Base-by-base conservation (phyloP, 2,113 vertebrate genomes). In the Megaceryle torquata region DNA sequence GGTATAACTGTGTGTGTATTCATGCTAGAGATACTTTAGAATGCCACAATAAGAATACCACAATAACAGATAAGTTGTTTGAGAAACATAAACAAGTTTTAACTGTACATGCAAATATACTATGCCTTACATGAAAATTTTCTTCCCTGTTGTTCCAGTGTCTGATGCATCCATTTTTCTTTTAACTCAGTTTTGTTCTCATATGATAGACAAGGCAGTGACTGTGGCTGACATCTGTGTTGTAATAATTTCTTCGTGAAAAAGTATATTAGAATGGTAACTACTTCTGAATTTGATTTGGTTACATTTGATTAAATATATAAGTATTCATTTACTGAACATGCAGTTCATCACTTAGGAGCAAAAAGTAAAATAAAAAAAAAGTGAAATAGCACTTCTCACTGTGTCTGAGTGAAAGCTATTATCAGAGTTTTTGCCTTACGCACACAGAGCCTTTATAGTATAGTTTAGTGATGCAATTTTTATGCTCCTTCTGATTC, bases 1-100 rank as follows among this genome's bases (percentile, higher is more conserved):
- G 99, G 99, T 99, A 98, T 91, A 57, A 13, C 48, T 22, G 7
- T 25, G 64, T 16, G 29, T 65, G 4, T 33, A 11, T 51, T 26
- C 1, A 2, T 48, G 59, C 26, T 77, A 69, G 56, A 56, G 53
- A 10, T 63, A 33, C 54, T 65, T n/a, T 15, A 5, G 29, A 4
- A 6, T 25, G 54, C 65, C 5, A 2, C 53, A 39, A 21, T 50
- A 10, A 11, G 29, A 4, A 6, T 25, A 59, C 65, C 5, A 2
- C 53, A 43, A 21, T 50, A 10, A 11, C n/a, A 57, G 10, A 72
- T 13, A 29, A 57, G 35, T 53, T 39, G 3, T 20, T 35, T 25
- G 82, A 59, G 63, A 82, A 86, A 21, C 11, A 15, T 33, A 25
- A 46, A 25, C 29, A 8, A 21, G 33, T 72, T 87, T 60, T 72